These are phyloP conservation scores for Rhabditoides inermis DNA, from an alignment of 2,888 invertebrate genomes.

Conservation along the genomic window DNA sequence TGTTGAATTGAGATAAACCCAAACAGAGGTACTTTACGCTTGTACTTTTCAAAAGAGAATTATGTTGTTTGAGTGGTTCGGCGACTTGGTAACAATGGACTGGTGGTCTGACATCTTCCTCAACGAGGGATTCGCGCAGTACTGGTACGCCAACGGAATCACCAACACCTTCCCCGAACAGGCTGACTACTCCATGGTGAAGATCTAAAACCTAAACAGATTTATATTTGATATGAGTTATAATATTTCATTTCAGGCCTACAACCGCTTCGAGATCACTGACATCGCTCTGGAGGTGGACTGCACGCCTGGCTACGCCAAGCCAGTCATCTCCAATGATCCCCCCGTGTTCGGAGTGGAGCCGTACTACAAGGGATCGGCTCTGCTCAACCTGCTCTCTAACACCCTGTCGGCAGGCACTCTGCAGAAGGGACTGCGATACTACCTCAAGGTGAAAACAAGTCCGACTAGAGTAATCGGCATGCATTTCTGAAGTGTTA, in stretches of 20 bases:
- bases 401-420: slow-evolving; percentile 8
- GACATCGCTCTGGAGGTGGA: slow-evolving; percentile 14
- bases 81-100: slow-evolving; percentile 29
- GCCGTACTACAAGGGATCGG: slow-evolving; percentile 19
- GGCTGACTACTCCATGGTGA: slow-evolving; percentile 16
- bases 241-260: slow-evolving; percentile 8
- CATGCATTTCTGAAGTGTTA: slow-evolving; percentile 2
- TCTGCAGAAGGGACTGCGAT: slow-evolving; percentile 7
- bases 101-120: slow-evolving; percentile 36
- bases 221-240: too few species aligned
- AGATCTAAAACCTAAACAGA: background rate
- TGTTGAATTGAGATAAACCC: too few species aligned
- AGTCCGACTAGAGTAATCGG: slow-evolving; percentile 11
- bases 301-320: slow-evolving; percentile 8
- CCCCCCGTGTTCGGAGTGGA: slow-evolving; percentile 15
- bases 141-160: slow-evolving; percentile 22
- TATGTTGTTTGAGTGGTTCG: slow-evolving; percentile 43
- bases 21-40: too few species aligned
- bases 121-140: slow-evolving; percentile 38
- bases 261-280: slow-evolving; percentile 15
- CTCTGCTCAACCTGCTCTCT: slow-evolving; percentile 15
- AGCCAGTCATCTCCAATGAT: slow-evolving; percentile 15
- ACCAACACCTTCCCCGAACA: slow-evolving; percentile 18
- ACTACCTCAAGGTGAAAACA: slow-evolving; percentile 8
- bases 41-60: too few species aligned